Evolutionary conservation across 2,888 invertebrate species (phyloP).

Genomic region (Neoscelio sp.): DNA sequence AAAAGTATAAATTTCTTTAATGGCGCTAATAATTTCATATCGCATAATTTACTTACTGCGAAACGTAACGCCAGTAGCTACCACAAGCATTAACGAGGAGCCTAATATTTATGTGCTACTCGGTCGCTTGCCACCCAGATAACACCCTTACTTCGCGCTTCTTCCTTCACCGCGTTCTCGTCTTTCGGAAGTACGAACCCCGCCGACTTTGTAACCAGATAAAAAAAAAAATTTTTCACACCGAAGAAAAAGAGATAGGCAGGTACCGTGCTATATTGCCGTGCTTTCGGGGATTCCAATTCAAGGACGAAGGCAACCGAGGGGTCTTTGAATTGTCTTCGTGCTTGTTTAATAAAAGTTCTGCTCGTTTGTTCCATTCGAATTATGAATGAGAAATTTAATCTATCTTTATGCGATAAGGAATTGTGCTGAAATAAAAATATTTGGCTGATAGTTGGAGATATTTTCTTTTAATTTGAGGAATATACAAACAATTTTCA

Average conservation of each 20-base stretch:
- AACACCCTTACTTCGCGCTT: conserved; percentile 79
- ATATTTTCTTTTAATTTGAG: too few species aligned
- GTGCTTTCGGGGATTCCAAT: conserved; percentile 32
- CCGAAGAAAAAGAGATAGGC: conserved; percentile 60
- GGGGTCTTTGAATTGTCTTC: conserved; percentile 49
- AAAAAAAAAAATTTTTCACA: conserved; percentile 63
- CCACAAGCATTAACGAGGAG: conserved; percentile 83
- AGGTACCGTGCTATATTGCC: conserved; percentile 57
- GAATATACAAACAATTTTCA: too few species aligned
- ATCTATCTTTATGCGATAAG: background rate
- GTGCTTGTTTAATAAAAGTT: conserved; percentile 51
- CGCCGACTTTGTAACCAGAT: conserved; percentile 66
- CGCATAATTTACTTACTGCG: conserved; percentile 84
- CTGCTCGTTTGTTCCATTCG: conserved; percentile 53
- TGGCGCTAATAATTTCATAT: conserved; percentile 83
- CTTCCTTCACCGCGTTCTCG: conserved; percentile 66
- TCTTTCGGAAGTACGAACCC: conserved; percentile 67
- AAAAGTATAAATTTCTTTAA: conserved; percentile 83
- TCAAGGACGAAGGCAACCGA: conserved; percentile 29
- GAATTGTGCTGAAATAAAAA: too few species aligned
- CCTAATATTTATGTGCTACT: conserved; percentile 83
- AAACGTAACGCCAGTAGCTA: conserved; percentile 83
- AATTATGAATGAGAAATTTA: conserved; percentile 53
- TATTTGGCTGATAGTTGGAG: too few species aligned
- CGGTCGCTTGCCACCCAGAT: conserved; percentile 82